Conservation (phyloP, 2,113 vertebrate genomes). For the Dolichotis patagonum region DNA sequence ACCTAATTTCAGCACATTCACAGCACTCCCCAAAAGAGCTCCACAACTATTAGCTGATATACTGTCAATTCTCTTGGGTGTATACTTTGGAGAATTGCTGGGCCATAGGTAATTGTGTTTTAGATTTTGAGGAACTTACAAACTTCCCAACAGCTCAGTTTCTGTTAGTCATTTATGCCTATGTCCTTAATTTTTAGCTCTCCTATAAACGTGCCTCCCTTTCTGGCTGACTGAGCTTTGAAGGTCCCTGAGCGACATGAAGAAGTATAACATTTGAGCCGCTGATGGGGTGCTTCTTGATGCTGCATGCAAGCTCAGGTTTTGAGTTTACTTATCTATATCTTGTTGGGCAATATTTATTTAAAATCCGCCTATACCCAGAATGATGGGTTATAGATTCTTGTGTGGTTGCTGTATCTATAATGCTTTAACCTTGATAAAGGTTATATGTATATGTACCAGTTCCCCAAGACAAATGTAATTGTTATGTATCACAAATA, state of each 20-base stretch:
- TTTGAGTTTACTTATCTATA: constrained; percentile 16
- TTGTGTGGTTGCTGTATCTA: neutral
- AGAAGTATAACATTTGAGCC: neutral
- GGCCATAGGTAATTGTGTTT: neutral
- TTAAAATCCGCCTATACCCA: neutral
- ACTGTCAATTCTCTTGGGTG: neutral
- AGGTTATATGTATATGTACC: neutral
- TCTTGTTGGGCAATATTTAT: neutral
- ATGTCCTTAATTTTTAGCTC: neutral
- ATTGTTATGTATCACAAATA: too few relatives aligned
- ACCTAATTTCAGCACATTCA: neutral
- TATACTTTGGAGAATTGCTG: neutral
- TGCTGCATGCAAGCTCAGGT: neutral
- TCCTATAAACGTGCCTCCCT: neutral
- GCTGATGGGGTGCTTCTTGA: neutral
- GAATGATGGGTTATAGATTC: neutral
- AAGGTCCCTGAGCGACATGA: neutral
- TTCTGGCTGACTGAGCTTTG: neutral
- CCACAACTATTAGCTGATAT: neutral
- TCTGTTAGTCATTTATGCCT: neutral
- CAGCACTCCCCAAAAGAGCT: neutral
- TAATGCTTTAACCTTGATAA: neutral
- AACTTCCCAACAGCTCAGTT: neutral
- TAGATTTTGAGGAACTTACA: neutral
- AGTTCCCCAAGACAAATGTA: too few relatives aligned